Evolutionary conservation across 2,888 invertebrate genomes (phyloP).

Genomic region (Mythimna lalbum): DNA sequence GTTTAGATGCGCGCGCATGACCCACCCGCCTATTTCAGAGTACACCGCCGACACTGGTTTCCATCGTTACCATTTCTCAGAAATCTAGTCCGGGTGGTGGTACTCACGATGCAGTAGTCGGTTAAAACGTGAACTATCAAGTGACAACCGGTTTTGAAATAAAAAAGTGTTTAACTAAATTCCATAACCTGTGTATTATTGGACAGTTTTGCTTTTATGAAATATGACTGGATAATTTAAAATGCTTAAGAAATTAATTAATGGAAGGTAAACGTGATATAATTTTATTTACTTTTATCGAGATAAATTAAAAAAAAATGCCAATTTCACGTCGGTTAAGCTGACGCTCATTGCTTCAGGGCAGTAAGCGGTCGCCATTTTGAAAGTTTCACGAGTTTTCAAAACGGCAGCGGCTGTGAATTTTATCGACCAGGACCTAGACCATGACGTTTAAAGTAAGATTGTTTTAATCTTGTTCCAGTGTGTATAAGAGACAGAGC

Average conservation of each 20-base stretch:
- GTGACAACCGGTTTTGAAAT: not conserved
- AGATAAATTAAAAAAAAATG: not conserved
- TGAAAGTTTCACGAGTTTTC: not conserved
- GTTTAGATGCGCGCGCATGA: conserved; percentile 40
- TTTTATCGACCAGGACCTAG: not conserved
- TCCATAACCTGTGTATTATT: not conserved
- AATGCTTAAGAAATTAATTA: too few species aligned
- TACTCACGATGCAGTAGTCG: not conserved
- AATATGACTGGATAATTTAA: too few species aligned
- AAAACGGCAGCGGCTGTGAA: not conserved
- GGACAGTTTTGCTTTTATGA: too few species aligned
- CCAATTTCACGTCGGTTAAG: not conserved
- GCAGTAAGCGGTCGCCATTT: not conserved
- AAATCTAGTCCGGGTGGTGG: conserved; percentile 17
- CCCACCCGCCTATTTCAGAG: not conserved
- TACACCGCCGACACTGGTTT: conserved; percentile 19
- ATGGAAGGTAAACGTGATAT: too few species aligned
- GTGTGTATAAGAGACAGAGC: too few species aligned
- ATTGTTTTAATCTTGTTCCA: too few species aligned
- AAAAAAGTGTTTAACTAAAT: not conserved
- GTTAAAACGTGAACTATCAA: conserved; percentile 1
- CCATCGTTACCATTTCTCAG: conserved; percentile 39
- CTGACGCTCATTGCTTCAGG: too few species aligned
- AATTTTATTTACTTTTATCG: too few species aligned
- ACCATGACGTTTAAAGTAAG: too few species aligned